Base-by-base conservation (phyloP, 1,140 invertebrate species). In the Carposina sasakii region DNA sequence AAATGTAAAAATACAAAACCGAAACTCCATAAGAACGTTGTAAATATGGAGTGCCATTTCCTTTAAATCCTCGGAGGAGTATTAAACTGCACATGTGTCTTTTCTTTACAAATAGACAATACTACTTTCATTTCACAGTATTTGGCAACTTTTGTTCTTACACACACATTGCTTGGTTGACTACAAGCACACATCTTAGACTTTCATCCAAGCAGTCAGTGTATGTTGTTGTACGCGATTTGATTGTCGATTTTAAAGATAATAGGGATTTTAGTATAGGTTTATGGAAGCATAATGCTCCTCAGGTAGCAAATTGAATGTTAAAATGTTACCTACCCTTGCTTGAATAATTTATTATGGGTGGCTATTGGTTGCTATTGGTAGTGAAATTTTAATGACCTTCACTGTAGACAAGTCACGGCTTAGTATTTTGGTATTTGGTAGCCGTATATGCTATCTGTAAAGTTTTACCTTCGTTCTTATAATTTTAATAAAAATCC, bases 311-410 rank as follows among this genome's bases (percentile, higher is more conserved):
- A 77, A 79, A 79, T 79, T 79, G 74, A 77, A 78, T 82, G 76
- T 75, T 76, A 79, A 79, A 78, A 69, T 65, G 72, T 75, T 74
- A 76, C 76, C 76, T 78, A 72, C 61, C 72, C 74, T 63, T 71
- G 67, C 68, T 63, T 79, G 76, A 82, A 82, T 82, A 79, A 82
- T 72, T 79, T 79, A 79, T 76, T 67, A 74, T n/a, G 74, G 58
- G 54, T 46, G 58, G 63, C n/a, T n/a, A n/a, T n/a, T n/a, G n/a
- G n/a, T n/a, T 68, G 67, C 60, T 79, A 82, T 79, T 76, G 76
- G 74, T 76, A 72, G 79, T 82, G 76, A 79, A 79, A 82, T 71
- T 79, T 76, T 74, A 78, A 79, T 82, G 76, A 79, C 76, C 70
- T 50, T 53, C 56, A n/a, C n/a, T n/a, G n/a, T n/a, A n/a, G n/a